Percentiles rank a stretch among this genome's conserved stretches.
These are phyloP conservation scores for Yasuhikotakia modesta DNA, from an alignment of 2,797 vertebrate species.

Conservation along the genomic window DNA sequence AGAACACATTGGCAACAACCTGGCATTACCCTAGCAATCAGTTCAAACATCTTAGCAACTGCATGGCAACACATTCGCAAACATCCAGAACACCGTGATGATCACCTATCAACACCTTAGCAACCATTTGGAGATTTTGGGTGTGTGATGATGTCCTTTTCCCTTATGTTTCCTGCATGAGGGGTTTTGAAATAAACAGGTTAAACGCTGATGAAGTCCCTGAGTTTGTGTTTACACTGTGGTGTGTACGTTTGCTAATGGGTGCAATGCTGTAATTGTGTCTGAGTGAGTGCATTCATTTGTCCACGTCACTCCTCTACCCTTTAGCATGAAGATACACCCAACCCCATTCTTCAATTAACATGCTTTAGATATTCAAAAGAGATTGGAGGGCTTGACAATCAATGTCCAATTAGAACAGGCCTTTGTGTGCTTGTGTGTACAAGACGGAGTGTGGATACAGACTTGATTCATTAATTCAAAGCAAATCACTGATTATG, in stretches of 20 bases:
- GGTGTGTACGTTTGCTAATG: conserved; percentile 52
- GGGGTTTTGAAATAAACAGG: not conserved
- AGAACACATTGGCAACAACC: not conserved
- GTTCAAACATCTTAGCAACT: not conserved
- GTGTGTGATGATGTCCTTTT: not conserved
- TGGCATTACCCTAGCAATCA: too few relatives aligned
- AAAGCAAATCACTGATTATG: conserved; percentile 82
- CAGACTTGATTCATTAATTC: conserved; percentile 80
- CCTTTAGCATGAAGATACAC: conserved; percentile 65
- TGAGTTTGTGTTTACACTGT: conserved; percentile 38
- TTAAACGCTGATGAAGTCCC: conserved; percentile 35
- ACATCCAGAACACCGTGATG: not conserved
- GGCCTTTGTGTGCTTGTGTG: conserved; percentile 42
- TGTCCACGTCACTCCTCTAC: conserved; percentile 59
- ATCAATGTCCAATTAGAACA: conserved; percentile 79
- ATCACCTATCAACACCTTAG: not conserved
- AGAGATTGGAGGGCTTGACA: conserved; percentile 72
- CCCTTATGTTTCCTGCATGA: conserved; percentile 4
- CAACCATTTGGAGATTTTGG: not conserved
- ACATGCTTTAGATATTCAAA: conserved; percentile 72
- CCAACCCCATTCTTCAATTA: conserved; percentile 78
- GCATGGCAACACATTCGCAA: not conserved
- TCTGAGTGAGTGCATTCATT: conserved; percentile 65
- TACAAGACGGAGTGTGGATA: conserved; percentile 57
- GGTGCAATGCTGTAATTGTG: conserved; percentile 50